Base-by-base conservation (phyloP, 2,888 invertebrate genomes). In the Caenorhabditis sp. region DNA sequence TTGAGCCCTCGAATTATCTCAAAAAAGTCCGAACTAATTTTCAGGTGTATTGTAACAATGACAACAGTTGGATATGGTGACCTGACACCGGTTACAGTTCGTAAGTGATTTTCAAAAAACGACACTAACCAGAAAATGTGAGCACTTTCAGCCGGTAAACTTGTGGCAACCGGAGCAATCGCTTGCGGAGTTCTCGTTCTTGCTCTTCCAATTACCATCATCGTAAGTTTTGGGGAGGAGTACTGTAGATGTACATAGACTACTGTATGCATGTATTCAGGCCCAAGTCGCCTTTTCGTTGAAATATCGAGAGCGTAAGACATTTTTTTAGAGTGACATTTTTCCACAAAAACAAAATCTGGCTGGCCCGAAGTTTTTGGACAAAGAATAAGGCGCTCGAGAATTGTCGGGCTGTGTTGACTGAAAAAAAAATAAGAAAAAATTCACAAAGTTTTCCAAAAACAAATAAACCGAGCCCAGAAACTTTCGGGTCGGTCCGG, bases 1-100 rank as follows among this genome's bases (percentile, higher is more conserved):
- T n/a, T n/a, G n/a, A n/a, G n/a, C n/a, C n/a, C n/a, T n/a, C n/a
- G n/a, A n/a, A n/a, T n/a, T n/a, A n/a, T n/a, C n/a, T n/a, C n/a
- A n/a, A n/a, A 49, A 54, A 26, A 21, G 1, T 5, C 24, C 14
- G 23, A 53, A 21, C 24, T 24, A 17, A 3, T 36, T 61, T 79
- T 31, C 49, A 79, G 76, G 79, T 79, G 79, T 54, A 81, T 84
- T 43, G 84, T 82, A 0, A 85, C 85, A 14, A 84, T 84, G 84
- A 82, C 84, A 1, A 84, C 84, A 12, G 84, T 84, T 24, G 78
- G 78, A 8, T 84, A 84, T 67, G 84, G 84, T 21, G 84, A 84
- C 59, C 54, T 83, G 43, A 79, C 81, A 10, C 84, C 84, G 0
- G 68, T 81, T 19, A 83, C 83, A 67, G 81, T 83, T 43, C 77